Percentiles rank a stretch among this genome's conserved stretches.
Evolutionary conservation across 2,113 vertebrate species (phyloP).

Genomic region (Melanotaenia duboulayi): DNA sequence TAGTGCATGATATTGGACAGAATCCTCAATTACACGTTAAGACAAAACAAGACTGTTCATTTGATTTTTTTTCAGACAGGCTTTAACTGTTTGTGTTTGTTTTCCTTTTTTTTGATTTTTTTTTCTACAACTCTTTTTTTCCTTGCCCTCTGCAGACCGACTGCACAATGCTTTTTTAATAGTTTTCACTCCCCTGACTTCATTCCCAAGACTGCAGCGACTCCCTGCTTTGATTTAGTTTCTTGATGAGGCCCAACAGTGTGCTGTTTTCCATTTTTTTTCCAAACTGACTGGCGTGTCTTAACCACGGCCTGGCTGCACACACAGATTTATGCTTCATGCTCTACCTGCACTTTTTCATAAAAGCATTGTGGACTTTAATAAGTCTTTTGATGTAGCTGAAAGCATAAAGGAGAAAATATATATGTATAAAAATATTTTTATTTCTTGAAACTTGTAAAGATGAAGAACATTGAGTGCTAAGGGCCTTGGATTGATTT

Average conservation of each 20-base stretch:
- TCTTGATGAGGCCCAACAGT: conserved; percentile 40
- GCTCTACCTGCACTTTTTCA: conserved; percentile 49
- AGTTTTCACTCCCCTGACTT: conserved; percentile 52
- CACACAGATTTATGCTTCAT: conserved; percentile 31
- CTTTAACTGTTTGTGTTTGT: conserved; percentile 61
- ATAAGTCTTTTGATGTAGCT: conserved; percentile 50
- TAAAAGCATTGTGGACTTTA: conserved; percentile 14
- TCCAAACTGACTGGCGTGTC: conserved; percentile 31
- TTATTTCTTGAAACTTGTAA: background rate
- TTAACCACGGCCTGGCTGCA: conserved; percentile 21
- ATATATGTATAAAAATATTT: background rate
- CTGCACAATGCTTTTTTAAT: conserved; percentile 61
- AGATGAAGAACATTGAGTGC: conserved; percentile 4
- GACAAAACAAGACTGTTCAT: conserved; percentile 29
- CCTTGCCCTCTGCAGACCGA: conserved; percentile 11
- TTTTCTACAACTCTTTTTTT: conserved; percentile 45
- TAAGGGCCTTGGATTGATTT: conserved; percentile 17
- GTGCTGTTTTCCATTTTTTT: conserved; percentile 60
- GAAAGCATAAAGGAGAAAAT: conserved; percentile 3
- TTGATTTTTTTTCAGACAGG: conserved; percentile 1
- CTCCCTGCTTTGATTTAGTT: conserved; percentile 65
- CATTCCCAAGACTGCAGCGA: conserved; percentile 33
- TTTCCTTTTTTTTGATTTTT: conserved; percentile 51
- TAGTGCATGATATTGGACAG: conserved; percentile 71
- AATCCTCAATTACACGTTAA: conserved; percentile 51